Base-by-base conservation (phyloP, 2,113 vertebrate species). In the Calidris pugnax region DNA sequence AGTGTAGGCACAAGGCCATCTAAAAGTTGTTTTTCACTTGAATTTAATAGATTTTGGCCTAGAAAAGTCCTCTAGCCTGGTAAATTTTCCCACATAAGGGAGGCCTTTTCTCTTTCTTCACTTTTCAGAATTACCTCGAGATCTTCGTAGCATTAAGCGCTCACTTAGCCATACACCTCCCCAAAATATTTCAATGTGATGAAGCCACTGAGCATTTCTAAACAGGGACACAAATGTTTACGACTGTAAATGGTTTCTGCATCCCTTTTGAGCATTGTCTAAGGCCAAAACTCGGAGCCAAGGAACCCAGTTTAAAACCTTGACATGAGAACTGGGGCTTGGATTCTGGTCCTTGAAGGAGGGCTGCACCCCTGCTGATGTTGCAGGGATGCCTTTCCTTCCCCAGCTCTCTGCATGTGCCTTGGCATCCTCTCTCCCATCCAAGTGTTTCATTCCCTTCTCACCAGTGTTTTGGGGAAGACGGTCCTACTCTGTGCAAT, bases 1-100 rank as follows among this genome's bases (percentile, higher is more conserved):
- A 87, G 45, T 48, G 84, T 84, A 96, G 96, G 97, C 93, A 94
- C 75, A 79, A 86, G 50, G 93, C 97, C 96, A 96, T 95, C 63
- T 74, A 67, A 93, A 96, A 93, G 81, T 86, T 96, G 75, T 37
- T 95, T 97, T 95, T 89, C 67, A 45, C 86, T 89, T 93, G 39
- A 63, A 90, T 96, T 96, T 95, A 95, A 96, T 88, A 73, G 47
- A 27, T 7, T 96, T 96, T 97, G 97, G 95, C 77, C 80, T 84
- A 86, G 67, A 89, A 87, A 77, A 22, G n/a, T 93, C 59, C 48
- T 85, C 73, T 96, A 69, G 69, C 64, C 56, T 87, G 45, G n/a
- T 56, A 92, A 83, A 75, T 93, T 94, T 90, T 80, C 64, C 71
- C 73, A 83, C 41, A 69, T 69, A 86, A 95, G 43, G 55, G 30